These are phyloP conservation scores for Oikopleura dioica DNA, from an alignment of 23 tunicate genomes.

Conservation along the genomic window DNA sequence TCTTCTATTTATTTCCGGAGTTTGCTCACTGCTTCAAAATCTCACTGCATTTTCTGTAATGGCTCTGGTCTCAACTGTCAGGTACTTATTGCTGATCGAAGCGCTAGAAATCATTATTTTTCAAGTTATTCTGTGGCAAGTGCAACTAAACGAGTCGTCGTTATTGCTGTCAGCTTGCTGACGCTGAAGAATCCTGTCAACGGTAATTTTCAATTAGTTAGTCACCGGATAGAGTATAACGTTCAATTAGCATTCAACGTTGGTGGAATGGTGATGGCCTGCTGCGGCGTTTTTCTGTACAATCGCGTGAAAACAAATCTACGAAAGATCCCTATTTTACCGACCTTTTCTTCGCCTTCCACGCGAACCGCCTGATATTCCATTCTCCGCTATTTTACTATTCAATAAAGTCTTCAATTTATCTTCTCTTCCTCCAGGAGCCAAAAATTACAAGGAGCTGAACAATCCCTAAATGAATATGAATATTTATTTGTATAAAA, in stretches of 20 bases:
- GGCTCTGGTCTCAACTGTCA: neutral
- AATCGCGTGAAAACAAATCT: conserved; percentile 4
- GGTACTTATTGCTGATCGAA: neutral
- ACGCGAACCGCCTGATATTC: too few species aligned
- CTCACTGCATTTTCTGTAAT: neutral
- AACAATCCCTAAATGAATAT: too few species aligned
- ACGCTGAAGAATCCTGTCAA: conserved; percentile 59
- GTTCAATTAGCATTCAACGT: conserved; percentile 18
- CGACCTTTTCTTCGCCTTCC: neutral
- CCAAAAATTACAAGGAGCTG: too few species aligned
- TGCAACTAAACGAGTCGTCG: conserved; percentile 76
- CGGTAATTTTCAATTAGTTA: too few species aligned
- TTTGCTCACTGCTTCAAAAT: neutral
- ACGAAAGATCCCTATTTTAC: neutral
- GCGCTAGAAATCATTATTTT: too few species aligned
- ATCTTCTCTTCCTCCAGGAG: too few species aligned
- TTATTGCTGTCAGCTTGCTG: conserved; percentile 40
- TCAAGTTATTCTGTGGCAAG: conserved; percentile 73
- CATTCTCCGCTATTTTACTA: too few species aligned
- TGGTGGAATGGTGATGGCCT: conserved; percentile 56
- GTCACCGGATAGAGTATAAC: too few species aligned
- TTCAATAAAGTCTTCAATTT: too few species aligned
- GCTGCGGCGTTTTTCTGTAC: conserved; percentile 54
- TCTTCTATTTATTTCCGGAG: neutral
- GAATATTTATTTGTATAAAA: too few species aligned